These are phyloP conservation scores for Poeciliopsis gracilis DNA, from an alignment of 2,797 vertebrate genomes.

Conservation along the genomic window DNA sequence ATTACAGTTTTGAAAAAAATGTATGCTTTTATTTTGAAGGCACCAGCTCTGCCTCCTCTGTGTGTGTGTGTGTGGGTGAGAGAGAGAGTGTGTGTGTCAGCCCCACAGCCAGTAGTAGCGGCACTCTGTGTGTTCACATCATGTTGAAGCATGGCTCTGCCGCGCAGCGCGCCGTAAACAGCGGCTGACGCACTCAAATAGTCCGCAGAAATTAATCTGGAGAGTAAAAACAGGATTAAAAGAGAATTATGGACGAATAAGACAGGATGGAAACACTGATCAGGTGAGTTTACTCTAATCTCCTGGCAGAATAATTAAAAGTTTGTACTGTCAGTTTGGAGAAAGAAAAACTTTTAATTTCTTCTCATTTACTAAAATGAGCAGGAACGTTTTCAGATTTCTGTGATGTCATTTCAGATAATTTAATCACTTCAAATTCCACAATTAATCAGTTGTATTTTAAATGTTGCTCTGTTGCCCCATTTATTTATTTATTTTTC, in stretches of 20 bases:
- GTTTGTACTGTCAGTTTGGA: background rate
- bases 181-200: background rate
- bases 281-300: constrained; percentile 1
- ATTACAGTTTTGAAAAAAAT: background rate
- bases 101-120: background rate
- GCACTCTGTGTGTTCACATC: background rate
- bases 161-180: background rate
- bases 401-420: background rate
- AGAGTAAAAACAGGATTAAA: background rate
- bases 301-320: background rate
- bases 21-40: constrained; percentile 19
- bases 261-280: background rate
- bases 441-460: background rate
- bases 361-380: background rate
- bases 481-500: background rate
- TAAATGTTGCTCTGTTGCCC: background rate
- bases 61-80: background rate
- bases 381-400: background rate
- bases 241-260: background rate
- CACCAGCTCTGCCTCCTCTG: background rate
- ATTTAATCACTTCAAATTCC: background rate
- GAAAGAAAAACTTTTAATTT: background rate
- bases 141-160: constrained; percentile 6
- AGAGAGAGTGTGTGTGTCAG: background rate
- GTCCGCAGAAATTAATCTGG: background rate